These are phyloP conservation scores for Zaprionus camerounensis DNA, from an alignment of 1,140 invertebrate species.

Conservation along the genomic window DNA sequence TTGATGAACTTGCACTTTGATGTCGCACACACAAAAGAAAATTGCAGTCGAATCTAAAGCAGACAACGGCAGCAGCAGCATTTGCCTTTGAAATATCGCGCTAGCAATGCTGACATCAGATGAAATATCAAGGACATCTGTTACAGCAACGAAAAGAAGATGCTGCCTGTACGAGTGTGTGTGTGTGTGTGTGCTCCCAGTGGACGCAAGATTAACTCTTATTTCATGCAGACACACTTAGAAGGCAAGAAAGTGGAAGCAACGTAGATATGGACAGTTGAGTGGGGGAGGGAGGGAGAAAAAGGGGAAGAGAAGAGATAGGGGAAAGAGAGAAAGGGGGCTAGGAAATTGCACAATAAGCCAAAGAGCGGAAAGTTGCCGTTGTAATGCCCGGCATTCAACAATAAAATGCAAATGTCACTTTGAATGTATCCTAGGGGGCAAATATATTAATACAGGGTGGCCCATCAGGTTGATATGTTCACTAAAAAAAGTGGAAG, in stretches of 20 bases:
- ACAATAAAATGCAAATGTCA: slow-evolving; percentile 72
- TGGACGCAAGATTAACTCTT: slow-evolving; percentile 70
- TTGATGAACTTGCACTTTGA: slow-evolving; percentile 68
- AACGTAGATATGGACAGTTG: slow-evolving; percentile 24
- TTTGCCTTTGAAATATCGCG: slow-evolving; percentile 56
- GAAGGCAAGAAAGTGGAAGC: slow-evolving; percentile 47
- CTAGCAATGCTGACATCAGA: slow-evolving; percentile 41
- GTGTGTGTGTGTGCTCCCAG: slow-evolving; percentile 37
- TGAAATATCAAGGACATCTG: slow-evolving; percentile 72
- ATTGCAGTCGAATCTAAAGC: slow-evolving; percentile 54
- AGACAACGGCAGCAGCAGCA: slow-evolving; percentile 31
- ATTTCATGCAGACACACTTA: slow-evolving; percentile 66
- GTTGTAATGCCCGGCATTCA: slow-evolving; percentile 63
- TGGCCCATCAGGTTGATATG: background rate
- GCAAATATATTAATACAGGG: slow-evolving; percentile 47
- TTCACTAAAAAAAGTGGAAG: background rate
- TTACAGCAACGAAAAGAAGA: slow-evolving; percentile 49
- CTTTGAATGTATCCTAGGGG: slow-evolving; percentile 57
- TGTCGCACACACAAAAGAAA: slow-evolving; percentile 59
- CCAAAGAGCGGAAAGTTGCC: slow-evolving; percentile 61
- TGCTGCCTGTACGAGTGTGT: slow-evolving; percentile 15
- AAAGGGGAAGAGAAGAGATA: slow-evolving; percentile 6
- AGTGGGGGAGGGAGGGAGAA: background rate
- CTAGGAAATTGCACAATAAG: slow-evolving; percentile 64
- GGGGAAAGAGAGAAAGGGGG: slow-evolving; percentile 3